phyloP scores from a whole-genome alignment of 2,888 invertebrate species.

The Epistrophella euchroma region DNA sequence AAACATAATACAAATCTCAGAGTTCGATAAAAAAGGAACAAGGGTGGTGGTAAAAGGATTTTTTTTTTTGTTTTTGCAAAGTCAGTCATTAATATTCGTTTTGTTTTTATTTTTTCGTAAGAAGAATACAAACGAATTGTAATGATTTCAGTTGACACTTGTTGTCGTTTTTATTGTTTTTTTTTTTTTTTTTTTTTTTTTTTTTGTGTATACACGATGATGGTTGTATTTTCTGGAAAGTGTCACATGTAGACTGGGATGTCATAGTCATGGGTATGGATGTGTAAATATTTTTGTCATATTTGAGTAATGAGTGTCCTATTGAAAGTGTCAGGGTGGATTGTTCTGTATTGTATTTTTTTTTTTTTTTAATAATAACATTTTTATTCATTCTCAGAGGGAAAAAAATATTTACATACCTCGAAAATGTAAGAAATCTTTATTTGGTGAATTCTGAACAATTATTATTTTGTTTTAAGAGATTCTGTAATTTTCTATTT shows the following conservation, averaged over 20 bases:
- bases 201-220: not conserved
- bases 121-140: constrained; percentile 55
- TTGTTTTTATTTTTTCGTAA: constrained; percentile 1
- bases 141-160: constrained; percentile 71
- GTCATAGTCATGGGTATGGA: not conserved
- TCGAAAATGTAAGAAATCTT: no score
- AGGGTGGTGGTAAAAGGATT: constrained; percentile 4
- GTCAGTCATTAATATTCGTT: constrained; percentile 17
- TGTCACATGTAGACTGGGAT: constrained; percentile 18
- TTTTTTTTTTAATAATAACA: not conserved
- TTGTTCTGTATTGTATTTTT: not conserved
- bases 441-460: no score
- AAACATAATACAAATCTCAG: constrained; percentile 38
- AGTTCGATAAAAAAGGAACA: constrained; percentile 8
- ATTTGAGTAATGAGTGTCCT: constrained; percentile 67
- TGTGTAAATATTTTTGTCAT: constrained; percentile 58
- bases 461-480: no score
- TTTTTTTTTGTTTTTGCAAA: constrained; percentile 19
- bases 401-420: no score
- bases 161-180: constrained; percentile 52
- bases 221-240: not conserved
- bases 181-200: constrained; percentile 26
- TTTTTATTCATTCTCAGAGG: not conserved
- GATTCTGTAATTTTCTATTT: no score
- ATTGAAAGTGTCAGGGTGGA: constrained; percentile 59